phyloP scores from a whole-genome alignment of 1,140 invertebrate genomes.

The Ceratosolen fusciceps region DNA sequence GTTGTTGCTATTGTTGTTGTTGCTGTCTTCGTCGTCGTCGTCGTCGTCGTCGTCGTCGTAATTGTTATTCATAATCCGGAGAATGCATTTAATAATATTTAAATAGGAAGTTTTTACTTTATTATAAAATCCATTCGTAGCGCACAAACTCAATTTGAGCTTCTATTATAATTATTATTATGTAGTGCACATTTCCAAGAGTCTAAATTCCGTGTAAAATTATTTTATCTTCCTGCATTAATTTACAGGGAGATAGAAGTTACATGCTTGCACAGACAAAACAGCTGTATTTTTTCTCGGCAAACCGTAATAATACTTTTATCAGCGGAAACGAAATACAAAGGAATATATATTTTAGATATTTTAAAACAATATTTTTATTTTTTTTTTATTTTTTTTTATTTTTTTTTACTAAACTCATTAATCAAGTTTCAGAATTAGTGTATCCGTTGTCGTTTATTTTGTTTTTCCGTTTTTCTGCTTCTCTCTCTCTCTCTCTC shows the following conservation, averaged over 20 bases:
- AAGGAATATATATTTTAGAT: not conserved
- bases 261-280: not conserved
- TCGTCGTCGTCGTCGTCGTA: no score
- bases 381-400: no score
- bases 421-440: no score
- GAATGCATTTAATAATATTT: not conserved
- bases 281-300: not conserved
- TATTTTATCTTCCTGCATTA: not conserved
- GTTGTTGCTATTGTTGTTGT: no score
- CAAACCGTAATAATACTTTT: not conserved
- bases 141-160: not conserved
- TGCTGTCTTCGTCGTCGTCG: no score
- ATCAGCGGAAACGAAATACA: not conserved
- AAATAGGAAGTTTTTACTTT: not conserved
- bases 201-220: not conserved
- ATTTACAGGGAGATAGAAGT: not conserved
- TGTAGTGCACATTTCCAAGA: not conserved
- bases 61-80: no score
- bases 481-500: no score
- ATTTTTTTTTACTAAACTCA: no score
- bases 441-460: no score
- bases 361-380: not conserved
- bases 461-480: no score
- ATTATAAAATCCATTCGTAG: not conserved
- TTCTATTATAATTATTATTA: no score